Evolutionary conservation across 1,140 invertebrate species (phyloP), one percentile per base, ranked within the genome.

Genomic region (Macrocentrus cingulum): DNA sequence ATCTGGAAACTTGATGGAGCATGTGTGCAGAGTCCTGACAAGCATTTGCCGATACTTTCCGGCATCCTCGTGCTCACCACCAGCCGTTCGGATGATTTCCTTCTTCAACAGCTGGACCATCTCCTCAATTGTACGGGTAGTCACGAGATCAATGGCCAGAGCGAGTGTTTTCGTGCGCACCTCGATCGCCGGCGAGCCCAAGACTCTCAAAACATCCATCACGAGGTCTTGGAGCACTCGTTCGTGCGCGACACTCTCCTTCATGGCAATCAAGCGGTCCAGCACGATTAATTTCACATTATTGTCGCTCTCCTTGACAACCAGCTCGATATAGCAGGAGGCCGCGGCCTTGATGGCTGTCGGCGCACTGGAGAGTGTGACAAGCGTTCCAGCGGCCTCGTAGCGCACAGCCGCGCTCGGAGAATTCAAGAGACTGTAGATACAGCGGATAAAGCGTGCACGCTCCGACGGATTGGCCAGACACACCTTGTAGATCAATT

Each of bases 281-380:
- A 99, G 82, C 1, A 99, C 97, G 67, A 99, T 99, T 42, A 99
- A 82, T 81, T 99, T 99, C 0, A 99, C 97, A 84, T 99, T 99
- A 79, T 99, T 99, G 75, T 99, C 98, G 78, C 95, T 98, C 80
- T 99, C 97, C 81, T 99, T 99, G 2, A 98, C 91, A 60, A 99
- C 95, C 59, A 99, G 81, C 71, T 99, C 97, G 69, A 99, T 99
- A 77, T 99, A 99, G 78, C 95, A 97, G 25, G 89, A 90, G 9
- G 97, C 97, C 20, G 97, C 97, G 22, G 96, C 90, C 84, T 97
- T 97, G 60, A 99, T 92, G 6, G 97, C 97, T 16, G 97, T 95
- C 2, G 97, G 97, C 1, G 95, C 96, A 75, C 86, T 93, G 1
- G 95, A 98, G 8, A 99, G 83, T 1, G 97, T 99, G n/a, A 99